These are phyloP conservation scores for Ypsolopha scabrella DNA, from an alignment of 2,888 invertebrate species.

Conservation along the genomic window DNA sequence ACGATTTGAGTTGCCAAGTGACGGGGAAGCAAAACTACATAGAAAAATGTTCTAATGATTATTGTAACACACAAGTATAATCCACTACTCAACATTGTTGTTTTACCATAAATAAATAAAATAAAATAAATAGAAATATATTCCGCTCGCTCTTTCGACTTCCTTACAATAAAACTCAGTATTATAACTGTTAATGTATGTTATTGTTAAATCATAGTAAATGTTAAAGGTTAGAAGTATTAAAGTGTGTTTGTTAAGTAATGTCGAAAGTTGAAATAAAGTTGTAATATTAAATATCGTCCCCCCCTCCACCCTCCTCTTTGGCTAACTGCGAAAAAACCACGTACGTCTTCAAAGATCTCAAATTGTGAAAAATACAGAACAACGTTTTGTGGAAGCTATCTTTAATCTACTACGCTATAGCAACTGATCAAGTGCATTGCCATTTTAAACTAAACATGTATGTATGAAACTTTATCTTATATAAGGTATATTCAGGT, in stretches of 20 bases:
- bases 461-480: no score
- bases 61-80: background rate
- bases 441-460: no score
- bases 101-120: no score
- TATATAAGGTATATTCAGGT: no score
- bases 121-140: conserved; percentile 32
- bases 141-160: conserved; percentile 30
- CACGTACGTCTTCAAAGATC: background rate
- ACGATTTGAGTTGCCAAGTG: conserved; percentile 55
- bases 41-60: conserved; percentile 11
- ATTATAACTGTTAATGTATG: conserved; percentile 43
- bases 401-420: no score
- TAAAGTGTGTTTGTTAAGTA: background rate
- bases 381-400: no score
- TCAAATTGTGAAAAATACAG: no score
- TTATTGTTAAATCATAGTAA: background rate
- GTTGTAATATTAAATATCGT: background rate
- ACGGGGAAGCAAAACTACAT: conserved; percentile 57
- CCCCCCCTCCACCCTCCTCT: conserved; percentile 19
- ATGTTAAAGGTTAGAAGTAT: conserved; percentile 19
- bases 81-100: background rate
- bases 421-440: no score
- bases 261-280: background rate
- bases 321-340: conserved; percentile 33
- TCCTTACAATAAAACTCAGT: conserved; percentile 34